Conservation (phyloP, 1,140 invertebrate species). For the Frieseomelitta varia region DNA sequence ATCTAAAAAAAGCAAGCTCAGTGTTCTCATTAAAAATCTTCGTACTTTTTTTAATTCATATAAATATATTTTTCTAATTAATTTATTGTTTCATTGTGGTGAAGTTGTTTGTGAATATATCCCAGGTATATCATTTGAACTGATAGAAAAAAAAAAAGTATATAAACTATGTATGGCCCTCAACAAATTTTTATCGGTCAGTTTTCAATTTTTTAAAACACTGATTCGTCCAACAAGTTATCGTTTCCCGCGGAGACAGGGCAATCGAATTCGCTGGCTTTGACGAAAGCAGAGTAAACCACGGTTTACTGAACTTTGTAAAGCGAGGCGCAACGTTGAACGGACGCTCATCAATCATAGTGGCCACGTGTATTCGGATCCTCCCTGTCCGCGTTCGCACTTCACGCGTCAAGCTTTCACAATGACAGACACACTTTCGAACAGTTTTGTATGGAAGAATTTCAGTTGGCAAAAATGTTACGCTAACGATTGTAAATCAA, state of each 20-base stretch:
- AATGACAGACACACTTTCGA: conserved; percentile 87
- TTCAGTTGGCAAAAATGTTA: conserved; percentile 91
- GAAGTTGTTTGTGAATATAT: no score
- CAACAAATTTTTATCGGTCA: no score
- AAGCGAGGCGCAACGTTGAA: conserved; percentile 2
- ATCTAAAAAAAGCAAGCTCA: no score
- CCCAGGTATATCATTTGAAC: no score
- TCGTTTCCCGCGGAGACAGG: neutral
- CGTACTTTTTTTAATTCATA: no score
- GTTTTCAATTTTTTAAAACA: no score
- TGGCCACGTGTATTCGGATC: neutral
- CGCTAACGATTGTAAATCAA: conserved; percentile 89
- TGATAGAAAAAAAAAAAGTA: no score
- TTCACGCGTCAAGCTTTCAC: conserved; percentile 81
- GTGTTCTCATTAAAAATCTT: no score
- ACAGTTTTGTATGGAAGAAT: conserved; percentile 88
- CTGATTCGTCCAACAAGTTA: neutral
- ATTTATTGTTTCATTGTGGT: no score
- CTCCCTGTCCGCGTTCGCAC: neutral
- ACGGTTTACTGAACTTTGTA: neutral
- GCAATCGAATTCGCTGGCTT: neutral
- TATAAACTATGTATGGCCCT: no score
- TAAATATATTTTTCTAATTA: no score
- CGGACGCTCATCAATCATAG: conserved; percentile 23
- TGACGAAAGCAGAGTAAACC: conserved; percentile 11